Percentiles rank a stretch among this genome's conserved stretches.
Evolutionary conservation across 2,888 invertebrate genomes (phyloP).

Genomic region (Hyposoter dolosus): DNA sequence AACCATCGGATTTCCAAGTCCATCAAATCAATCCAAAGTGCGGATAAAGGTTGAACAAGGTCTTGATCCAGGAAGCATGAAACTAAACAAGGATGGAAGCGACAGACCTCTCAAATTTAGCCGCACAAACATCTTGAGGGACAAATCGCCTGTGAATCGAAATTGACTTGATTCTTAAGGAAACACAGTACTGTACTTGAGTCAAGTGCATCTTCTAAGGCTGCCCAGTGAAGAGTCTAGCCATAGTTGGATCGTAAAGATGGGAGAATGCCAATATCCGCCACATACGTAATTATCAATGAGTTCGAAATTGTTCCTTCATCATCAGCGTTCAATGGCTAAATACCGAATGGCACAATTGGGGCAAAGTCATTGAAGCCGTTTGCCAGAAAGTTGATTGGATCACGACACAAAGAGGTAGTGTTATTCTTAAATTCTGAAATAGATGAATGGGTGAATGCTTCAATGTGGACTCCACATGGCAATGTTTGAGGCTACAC

Average conservation of each 20-base stretch:
- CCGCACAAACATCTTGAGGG: constrained; percentile 64
- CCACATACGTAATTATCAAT: constrained; percentile 26
- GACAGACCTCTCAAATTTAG: constrained; percentile 31
- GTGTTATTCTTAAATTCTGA: neutral
- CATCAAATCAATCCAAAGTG: neutral
- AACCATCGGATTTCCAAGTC: neutral
- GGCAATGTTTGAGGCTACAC: neutral
- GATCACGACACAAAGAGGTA: neutral
- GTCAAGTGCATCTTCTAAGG: constrained; percentile 38
- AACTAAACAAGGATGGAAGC: constrained; percentile 13
- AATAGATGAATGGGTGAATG: neutral
- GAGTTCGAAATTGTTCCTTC: constrained; percentile 29
- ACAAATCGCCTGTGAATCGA: constrained; percentile 55
- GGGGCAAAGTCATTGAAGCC: constrained; percentile 5
- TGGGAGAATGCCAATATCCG: constrained; percentile 18
- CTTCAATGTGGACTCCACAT: neutral
- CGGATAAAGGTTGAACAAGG: neutral
- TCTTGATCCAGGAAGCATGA: neutral
- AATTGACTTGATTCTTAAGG: constrained; percentile 63
- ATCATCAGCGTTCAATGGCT: neutral
- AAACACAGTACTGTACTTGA: constrained; percentile 51
- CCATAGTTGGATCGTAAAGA: constrained; percentile 12
- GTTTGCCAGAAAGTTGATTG: neutral
- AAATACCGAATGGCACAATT: constrained; percentile 6
- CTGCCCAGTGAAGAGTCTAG: constrained; percentile 41